Percentiles rank a stretch among this genome's conserved stretches.
Evolutionary conservation across 2,888 invertebrate species (phyloP).

Genomic region (Masnerella sp.): DNA sequence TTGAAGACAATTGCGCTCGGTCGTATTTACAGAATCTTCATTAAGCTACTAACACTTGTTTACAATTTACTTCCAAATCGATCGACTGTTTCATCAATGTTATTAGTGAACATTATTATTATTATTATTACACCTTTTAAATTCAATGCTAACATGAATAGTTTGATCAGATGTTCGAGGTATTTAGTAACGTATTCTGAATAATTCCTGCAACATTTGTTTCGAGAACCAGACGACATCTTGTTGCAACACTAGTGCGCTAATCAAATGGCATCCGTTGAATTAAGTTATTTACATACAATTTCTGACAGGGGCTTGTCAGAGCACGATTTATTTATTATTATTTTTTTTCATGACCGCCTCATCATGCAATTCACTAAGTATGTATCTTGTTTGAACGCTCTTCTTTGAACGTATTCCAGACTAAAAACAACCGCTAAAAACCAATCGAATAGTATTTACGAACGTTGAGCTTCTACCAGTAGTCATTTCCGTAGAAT

Average conservation of each 20-base stretch:
- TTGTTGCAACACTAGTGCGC: constrained; percentile 36
- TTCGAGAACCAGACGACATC: constrained; percentile 9
- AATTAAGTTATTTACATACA: constrained; percentile 43
- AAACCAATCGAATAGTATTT: too few species aligned
- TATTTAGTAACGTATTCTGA: not conserved
- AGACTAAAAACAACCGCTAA: too few species aligned
- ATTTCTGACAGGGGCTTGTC: constrained; percentile 15
- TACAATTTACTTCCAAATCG: constrained; percentile 29
- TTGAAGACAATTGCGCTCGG: constrained; percentile 13
- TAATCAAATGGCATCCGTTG: constrained; percentile 38
- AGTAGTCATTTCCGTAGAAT: too few species aligned
- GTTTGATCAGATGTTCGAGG: constrained; percentile 24
- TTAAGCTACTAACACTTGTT: constrained; percentile 37
- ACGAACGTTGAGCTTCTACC: too few species aligned
- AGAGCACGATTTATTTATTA: too few species aligned
- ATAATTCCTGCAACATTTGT: not conserved
- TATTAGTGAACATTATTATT: too few species aligned
- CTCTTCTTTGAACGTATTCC: too few species aligned
- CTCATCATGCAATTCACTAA: constrained; percentile 23
- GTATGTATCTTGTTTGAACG: constrained; percentile 12
- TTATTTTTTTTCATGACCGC: not conserved
- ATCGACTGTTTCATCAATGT: not conserved
- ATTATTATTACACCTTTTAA: not conserved
- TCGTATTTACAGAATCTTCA: constrained; percentile 41
- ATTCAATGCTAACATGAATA: constrained; percentile 9